phyloP scores from a whole-genome alignment of 2,113 vertebrate genomes.

The Rousettus leschenaultii region DNA sequence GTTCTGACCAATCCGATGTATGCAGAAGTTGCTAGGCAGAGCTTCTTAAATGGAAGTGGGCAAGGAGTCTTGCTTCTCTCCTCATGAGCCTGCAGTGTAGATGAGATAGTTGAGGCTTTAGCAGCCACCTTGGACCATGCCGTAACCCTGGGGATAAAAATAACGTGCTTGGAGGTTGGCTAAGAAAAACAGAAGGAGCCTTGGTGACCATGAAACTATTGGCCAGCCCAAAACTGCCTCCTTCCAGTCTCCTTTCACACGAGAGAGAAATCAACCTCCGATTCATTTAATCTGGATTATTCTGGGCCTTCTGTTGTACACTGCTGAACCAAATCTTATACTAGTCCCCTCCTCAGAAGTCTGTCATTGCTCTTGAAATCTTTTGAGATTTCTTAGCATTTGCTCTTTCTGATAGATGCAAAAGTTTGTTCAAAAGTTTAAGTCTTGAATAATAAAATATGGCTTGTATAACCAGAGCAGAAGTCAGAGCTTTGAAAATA shows the following conservation, averaged over 20 bases:
- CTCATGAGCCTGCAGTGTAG: neutral
- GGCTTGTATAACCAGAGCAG: neutral
- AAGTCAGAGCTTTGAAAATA: neutral
- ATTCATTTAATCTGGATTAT: neutral
- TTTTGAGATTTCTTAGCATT: neutral
- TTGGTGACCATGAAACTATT: neutral
- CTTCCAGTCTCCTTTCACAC: neutral
- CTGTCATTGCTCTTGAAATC: neutral
- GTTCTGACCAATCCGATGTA: neutral
- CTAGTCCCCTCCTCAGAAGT: neutral
- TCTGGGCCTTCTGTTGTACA: neutral
- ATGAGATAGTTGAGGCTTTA: neutral
- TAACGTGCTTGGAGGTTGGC: neutral
- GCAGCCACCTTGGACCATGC: neutral
- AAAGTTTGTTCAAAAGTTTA: slow-evolving; percentile 15
- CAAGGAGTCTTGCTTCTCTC: neutral
- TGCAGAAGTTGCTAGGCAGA: neutral
- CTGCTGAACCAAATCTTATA: neutral
- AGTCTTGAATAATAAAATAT: neutral
- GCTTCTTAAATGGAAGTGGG: neutral
- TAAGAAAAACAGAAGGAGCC: neutral
- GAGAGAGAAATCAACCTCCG: neutral
- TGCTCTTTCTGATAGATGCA: neutral
- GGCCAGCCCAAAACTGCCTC: neutral
- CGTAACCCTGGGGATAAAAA: neutral